Base-by-base conservation (phyloP, 2,797 vertebrate genomes). In the Tarsius wallacei region DNA sequence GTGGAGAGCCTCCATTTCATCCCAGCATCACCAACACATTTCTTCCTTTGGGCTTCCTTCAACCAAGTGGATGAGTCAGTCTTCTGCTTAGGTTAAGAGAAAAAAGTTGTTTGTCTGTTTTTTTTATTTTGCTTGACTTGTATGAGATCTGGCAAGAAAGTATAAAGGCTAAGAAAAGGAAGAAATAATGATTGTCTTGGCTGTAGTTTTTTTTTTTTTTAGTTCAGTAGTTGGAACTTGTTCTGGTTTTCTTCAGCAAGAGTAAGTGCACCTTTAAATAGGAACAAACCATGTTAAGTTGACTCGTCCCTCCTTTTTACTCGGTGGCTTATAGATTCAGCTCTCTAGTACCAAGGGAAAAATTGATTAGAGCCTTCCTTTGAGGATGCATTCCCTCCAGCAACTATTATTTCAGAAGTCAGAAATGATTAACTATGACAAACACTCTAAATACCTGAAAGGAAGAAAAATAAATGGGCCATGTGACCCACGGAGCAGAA, bases 361-460 rank as follows among this genome's bases (percentile, higher is more conserved):
- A 51, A 68, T 19, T 49, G 66, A 70, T 51, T 84, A 36, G 77
- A 90, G 16, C 2, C 3, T 82, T 87, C 31, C 47, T 49, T 88
- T 9, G 71, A 82, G 63, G 61, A 57, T 26, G 57, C 49, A 55
- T 51, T 87, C 42, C 49, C 36, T 93, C 31, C 42, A 55, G 42
- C 12, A 28, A 73, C 49, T 76, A 42, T 81, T 61, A 55, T 90
- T 84, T 94, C 55, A 94, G 80, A 95, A 93, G 17, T 74, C 57
- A 86, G 49, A 73, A n/a, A 26, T 74, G 74, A 73, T 55, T 51
- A 64, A 86, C 77, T 74, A 93, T 87, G 71, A 83, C 9, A 87
- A 97, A 87, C 26, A 53, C 13, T 19, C 16, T 68, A 24, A 31
- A 68, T 71, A 70, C 11, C 36, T 66, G 36, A 93, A 76, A 91